Percentiles rank a stretch among this genome's conserved stretches.
Conservation (phyloP, 2,113 vertebrate species). For the Psammodynastes pulverulentus region DNA sequence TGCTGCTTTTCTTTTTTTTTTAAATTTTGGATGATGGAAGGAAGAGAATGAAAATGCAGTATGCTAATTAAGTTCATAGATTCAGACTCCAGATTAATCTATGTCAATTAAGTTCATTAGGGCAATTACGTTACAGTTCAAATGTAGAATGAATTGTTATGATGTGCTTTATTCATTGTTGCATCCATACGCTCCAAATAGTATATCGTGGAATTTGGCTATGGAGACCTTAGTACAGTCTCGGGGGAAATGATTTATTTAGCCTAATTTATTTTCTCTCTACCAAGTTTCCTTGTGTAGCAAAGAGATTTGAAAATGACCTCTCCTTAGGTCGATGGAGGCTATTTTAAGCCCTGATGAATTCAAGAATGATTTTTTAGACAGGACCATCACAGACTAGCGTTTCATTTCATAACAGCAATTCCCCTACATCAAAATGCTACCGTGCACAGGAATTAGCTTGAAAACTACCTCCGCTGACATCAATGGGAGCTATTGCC, state of each 20-base stretch:
- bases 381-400: background rate
- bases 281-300: background rate
- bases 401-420: background rate
- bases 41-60: slow-evolving; percentile 29
- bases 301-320: background rate
- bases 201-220: background rate
- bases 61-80: slow-evolving; percentile 27
- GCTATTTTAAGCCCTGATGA: background rate
- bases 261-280: background rate
- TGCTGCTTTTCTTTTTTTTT: background rate
- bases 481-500: background rate
- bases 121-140: background rate
- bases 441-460: background rate
- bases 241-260: background rate
- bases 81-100: background rate
- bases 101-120: background rate
- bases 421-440: background rate
- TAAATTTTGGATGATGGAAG: background rate
- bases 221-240: background rate
- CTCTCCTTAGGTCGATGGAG: background rate
- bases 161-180: background rate
- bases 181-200: background rate
- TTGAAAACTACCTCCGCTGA: background rate
- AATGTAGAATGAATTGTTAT: background rate
- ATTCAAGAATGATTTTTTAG: background rate